A percentile compares a stretch with the other conserved stretches of the same genome.
phyloP scores from a whole-genome alignment of 2,113 vertebrate species.

The Heteronetta atricapilla region DNA sequence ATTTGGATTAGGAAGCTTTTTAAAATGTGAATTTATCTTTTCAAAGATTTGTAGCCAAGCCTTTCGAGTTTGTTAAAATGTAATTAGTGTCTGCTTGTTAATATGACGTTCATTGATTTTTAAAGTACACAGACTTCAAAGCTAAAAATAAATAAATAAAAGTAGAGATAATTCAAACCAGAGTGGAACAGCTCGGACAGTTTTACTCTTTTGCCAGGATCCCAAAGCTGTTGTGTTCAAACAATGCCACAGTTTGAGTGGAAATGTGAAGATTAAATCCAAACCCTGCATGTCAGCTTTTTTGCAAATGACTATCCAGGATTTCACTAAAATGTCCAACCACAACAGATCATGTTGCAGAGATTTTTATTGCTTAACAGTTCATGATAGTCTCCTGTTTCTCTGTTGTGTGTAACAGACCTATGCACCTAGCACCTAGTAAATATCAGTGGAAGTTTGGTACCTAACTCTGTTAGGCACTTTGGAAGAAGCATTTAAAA shows the following conservation, averaged over 20 bases:
- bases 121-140: slow-evolving; percentile 70
- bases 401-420: not conserved
- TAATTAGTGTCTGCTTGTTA: slow-evolving; percentile 60
- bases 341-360: slow-evolving; percentile 47
- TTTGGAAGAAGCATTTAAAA: not conserved
- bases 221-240: slow-evolving; percentile 58
- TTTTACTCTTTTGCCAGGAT: slow-evolving; percentile 68
- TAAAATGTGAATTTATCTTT: slow-evolving; percentile 41
- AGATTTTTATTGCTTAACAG: slow-evolving; percentile 31
- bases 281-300: slow-evolving; percentile 55
- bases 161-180: slow-evolving; percentile 65
- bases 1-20: slow-evolving; percentile 32
- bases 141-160: slow-evolving; percentile 68
- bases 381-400: slow-evolving; percentile 58
- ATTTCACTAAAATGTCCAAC: slow-evolving; percentile 63
- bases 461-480: not conserved
- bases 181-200: slow-evolving; percentile 55
- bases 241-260: slow-evolving; percentile 69
- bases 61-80: slow-evolving; percentile 50
- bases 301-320: slow-evolving; percentile 64
- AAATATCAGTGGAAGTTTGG: not conserved
- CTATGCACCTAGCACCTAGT: not conserved
- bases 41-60: slow-evolving; percentile 25
- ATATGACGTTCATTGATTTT: slow-evolving; percentile 67
- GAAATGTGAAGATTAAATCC: slow-evolving; percentile 63